A percentile compares a stretch with the other conserved stretches of the same genome.
Evolutionary conservation across 2,113 vertebrate genomes (phyloP).

Genomic region (Willisornis vidua): DNA sequence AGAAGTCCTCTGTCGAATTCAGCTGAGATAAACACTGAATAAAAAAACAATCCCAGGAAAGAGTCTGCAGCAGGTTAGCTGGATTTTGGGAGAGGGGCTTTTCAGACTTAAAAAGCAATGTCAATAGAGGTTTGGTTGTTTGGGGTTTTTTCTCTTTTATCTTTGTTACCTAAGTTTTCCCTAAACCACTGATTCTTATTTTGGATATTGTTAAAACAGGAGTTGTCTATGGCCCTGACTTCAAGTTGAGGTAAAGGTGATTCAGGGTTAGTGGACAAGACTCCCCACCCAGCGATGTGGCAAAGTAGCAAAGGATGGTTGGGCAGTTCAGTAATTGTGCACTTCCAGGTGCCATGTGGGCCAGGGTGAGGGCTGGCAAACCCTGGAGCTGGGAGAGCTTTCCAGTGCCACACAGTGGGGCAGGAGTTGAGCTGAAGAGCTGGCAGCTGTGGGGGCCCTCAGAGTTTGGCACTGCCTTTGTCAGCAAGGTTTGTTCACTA

Average conservation of each 20-base stretch:
- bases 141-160: not conserved
- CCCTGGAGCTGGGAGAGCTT: not conserved
- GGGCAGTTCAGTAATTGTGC: not conserved
- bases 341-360: fast-evolving
- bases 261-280: not conserved
- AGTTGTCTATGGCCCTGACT: not conserved
- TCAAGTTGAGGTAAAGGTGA: not conserved
- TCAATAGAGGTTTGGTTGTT: not conserved
- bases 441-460: not conserved
- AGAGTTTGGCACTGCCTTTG: not conserved
- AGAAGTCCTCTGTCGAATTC: not conserved
- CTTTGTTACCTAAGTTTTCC: not conserved
- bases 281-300: not conserved
- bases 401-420: not conserved
- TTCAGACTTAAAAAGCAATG: not conserved
- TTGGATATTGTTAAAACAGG: not conserved
- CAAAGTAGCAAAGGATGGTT: not conserved
- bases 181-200: not conserved
- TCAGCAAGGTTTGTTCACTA: not conserved
- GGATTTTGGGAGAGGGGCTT: not conserved
- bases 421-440: not conserved
- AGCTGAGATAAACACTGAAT: not conserved
- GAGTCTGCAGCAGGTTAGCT: not conserved
- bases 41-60: not conserved
- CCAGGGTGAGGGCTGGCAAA: not conserved